These are phyloP conservation scores for Threskiornis aethiopicus DNA, from an alignment of 2,797 vertebrate species.

Conservation along the genomic window DNA sequence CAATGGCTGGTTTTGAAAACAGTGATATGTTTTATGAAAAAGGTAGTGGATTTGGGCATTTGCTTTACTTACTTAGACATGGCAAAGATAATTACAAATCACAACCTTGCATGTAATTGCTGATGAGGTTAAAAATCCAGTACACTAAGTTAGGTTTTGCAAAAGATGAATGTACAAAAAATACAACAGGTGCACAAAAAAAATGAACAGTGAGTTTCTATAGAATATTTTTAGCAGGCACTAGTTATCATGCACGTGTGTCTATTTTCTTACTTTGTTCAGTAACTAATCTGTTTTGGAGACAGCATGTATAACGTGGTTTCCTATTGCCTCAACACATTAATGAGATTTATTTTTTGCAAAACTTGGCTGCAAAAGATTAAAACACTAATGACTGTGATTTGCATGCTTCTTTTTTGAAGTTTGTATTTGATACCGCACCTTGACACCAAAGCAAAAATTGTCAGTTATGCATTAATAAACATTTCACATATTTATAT, in stretches of 20 bases:
- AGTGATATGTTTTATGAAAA: neutral
- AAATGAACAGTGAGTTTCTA: neutral
- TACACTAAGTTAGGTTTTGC: neutral
- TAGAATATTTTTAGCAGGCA: neutral
- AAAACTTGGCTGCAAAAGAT: neutral
- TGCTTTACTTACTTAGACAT: neutral
- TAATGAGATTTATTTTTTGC: neutral
- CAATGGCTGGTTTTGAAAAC: neutral
- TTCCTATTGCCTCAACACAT: neutral
- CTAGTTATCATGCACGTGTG: neutral
- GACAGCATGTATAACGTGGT: neutral
- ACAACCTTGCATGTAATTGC: neutral
- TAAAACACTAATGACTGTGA: neutral
- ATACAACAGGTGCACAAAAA: neutral
- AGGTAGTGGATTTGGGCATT: neutral
- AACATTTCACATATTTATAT: neutral
- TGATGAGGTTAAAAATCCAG: neutral
- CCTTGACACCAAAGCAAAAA: slow-evolving; percentile 18
- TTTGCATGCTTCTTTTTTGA: neutral
- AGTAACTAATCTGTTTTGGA: neutral
- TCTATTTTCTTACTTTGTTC: neutral
- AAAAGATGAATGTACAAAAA: neutral
- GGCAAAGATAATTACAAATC: neutral
- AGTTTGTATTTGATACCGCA: neutral
- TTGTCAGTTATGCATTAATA: neutral